Evolutionary conservation across 2,888 invertebrate genomes (phyloP), one percentile per base, ranked within the genome.

Genomic region (Lepidocyrtinus sp.): DNA sequence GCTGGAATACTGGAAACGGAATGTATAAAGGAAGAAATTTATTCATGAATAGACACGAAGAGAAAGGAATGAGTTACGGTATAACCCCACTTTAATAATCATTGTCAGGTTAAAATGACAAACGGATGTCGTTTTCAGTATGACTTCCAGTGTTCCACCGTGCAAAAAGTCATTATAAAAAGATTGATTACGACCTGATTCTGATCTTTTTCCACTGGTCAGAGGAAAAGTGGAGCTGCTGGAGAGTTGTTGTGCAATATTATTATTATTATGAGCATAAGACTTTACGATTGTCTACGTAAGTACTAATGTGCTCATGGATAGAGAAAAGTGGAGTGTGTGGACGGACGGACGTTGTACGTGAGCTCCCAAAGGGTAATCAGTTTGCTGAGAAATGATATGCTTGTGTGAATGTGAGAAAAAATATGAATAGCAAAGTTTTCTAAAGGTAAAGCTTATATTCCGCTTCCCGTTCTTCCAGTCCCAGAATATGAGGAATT

Each of bases 141-240:
- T 61, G 69, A 71, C 77, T 77, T 78, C 68, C n/a, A n/a, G n/a
- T n/a, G n/a, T n/a, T n/a, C n/a, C 68, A 36, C 50, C 24, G 68
- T 72, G 78, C 62, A 73, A 78, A 36, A 77, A 77, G 77, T 72
- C 77, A 77, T 77, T 77, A 77, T 67, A 72, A 72, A 72, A 78
- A 78, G 78, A 78, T 78, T 78, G 78, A 78, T 78, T 78, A 78
- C 68, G 78, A 72, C 78, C 63, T 50, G 78, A 78, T 78, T 62
- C 73, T 78, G n/a, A 78, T 78, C 78, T 78, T 63, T 17, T 65
- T n/a, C n/a, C 36, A 36, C 12, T 5, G 12, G 36, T 7, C 36
- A 36, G 36, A 36, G 12, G 36, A 36, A 36, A 36, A 36, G 36
- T 36, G 36, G 36, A 36, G 36, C 36, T n/a, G n/a, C n/a, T 36